These are phyloP conservation scores for Magallana nippona DNA, from an alignment of 2,888 invertebrate genomes.

Conservation along the genomic window DNA sequence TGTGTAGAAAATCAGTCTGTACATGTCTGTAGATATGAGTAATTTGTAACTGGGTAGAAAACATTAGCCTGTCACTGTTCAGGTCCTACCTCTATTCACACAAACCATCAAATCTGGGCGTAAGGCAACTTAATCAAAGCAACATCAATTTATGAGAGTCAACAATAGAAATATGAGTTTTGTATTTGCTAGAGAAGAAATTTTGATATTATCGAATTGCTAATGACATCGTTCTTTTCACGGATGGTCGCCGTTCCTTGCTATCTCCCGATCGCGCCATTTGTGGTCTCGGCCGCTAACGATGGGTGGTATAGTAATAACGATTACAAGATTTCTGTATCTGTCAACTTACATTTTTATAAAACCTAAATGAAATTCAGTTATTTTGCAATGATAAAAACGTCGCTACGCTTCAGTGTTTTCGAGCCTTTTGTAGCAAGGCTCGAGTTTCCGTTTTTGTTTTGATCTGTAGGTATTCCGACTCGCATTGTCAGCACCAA, in stretches of 20 bases:
- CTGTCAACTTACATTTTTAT: conserved; percentile 32
- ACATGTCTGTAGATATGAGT: neutral
- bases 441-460: conserved; percentile 33
- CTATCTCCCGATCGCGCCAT: conserved; percentile 37
- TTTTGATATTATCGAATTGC: conserved; percentile 35
- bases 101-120: conserved; percentile 24
- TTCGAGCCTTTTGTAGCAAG: conserved; percentile 19
- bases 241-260: conserved; percentile 26
- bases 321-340: conserved; percentile 33
- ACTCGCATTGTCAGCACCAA: conserved; percentile 28
- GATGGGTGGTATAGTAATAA: conserved; percentile 42
- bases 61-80: neutral
- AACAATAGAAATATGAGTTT: conserved; percentile 33
- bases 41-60: neutral
- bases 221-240: conserved; percentile 21
- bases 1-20: neutral
- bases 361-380: conserved; percentile 13
- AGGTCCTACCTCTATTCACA: neutral
- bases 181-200: conserved; percentile 24
- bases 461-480: conserved; percentile 27
- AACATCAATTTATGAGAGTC: conserved; percentile 33
- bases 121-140: conserved; percentile 33
- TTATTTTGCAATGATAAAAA: conserved; percentile 27
- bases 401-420: conserved; percentile 12
- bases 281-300: conserved; percentile 32